Percentiles rank a stretch among this genome's conserved stretches.
Conservation (phyloP, 2,888 invertebrate genomes). For the Nowickia ferox region DNA sequence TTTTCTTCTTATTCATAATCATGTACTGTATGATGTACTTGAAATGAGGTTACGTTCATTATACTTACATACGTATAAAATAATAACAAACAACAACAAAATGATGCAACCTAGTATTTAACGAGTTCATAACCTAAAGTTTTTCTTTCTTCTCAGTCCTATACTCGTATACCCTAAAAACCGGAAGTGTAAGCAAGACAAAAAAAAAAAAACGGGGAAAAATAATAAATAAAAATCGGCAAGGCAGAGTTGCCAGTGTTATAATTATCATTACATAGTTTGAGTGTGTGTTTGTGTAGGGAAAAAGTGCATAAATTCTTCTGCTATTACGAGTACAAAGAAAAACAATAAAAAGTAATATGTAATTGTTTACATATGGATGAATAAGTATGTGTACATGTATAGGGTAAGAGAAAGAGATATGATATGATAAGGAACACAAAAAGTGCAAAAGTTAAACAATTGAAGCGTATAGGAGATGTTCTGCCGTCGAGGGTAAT, state of each 20-base stretch:
- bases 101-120: slow-evolving; percentile 60
- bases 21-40: slow-evolving; percentile 53
- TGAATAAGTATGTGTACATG: neutral
- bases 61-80: slow-evolving; percentile 37
- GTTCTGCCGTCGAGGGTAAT: slow-evolving; percentile 7
- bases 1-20: slow-evolving; percentile 48
- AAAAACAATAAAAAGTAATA: slow-evolving; percentile 20
- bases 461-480: slow-evolving; percentile 67
- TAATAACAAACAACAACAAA: slow-evolving; percentile 56
- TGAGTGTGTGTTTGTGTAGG: slow-evolving; percentile 19
- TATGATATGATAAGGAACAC: slow-evolving; percentile 45
- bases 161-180: slow-evolving; percentile 57
- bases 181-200: slow-evolving; percentile 64
- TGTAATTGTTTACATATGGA: neutral
- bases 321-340: slow-evolving; percentile 18
- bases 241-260: slow-evolving; percentile 54
- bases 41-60: slow-evolving; percentile 66
- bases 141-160: slow-evolving; percentile 29
- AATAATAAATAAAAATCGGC: slow-evolving; percentile 7
- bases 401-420: neutral
- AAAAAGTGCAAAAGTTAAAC: slow-evolving; percentile 62
- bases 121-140: slow-evolving; percentile 64
- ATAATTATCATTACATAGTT: slow-evolving; percentile 53
- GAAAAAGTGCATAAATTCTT: slow-evolving; percentile 5
- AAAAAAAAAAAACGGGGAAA: slow-evolving; percentile 38